Evolutionary conservation across 2,797 vertebrate species (phyloP).

Genomic region (Typhlichthys eigenmanni): DNA sequence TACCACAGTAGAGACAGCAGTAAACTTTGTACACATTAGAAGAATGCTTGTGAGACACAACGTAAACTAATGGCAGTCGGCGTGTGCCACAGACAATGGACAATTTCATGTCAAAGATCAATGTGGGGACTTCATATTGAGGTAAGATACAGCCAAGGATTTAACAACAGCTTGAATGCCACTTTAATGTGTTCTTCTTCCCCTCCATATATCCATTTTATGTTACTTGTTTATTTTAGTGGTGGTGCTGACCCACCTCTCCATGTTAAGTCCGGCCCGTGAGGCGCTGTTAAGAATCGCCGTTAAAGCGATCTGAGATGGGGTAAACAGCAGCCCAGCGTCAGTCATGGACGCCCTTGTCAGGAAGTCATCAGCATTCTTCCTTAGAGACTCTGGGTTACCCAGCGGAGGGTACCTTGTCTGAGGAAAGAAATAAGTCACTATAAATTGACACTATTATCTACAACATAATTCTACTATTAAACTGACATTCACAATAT

Average conservation of each 20-base stretch:
- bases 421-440: slow-evolving; percentile 65
- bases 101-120: no score
- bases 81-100: no score
- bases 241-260: slow-evolving; percentile 77
- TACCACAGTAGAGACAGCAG: no score
- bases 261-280: slow-evolving; percentile 89
- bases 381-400: slow-evolving; percentile 92
- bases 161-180: no score
- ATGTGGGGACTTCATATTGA: no score
- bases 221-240: not conserved
- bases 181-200: no score
- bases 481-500: no score
- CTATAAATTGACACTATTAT: not conserved
- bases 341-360: slow-evolving; percentile 87
- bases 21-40: no score
- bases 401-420: slow-evolving; percentile 89
- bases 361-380: slow-evolving; percentile 92
- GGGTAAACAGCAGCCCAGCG: slow-evolving; percentile 87
- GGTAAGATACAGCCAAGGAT: no score
- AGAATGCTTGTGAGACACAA: no score
- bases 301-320: slow-evolving; percentile 90
- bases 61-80: no score
- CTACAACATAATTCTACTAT: not conserved
- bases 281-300: slow-evolving; percentile 89
- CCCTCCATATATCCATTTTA: not conserved